A percentile compares a stretch with the other conserved stretches of the same genome.
phyloP scores from a whole-genome alignment of 1,140 invertebrate genomes.

The Onthophagus taurus region DNA sequence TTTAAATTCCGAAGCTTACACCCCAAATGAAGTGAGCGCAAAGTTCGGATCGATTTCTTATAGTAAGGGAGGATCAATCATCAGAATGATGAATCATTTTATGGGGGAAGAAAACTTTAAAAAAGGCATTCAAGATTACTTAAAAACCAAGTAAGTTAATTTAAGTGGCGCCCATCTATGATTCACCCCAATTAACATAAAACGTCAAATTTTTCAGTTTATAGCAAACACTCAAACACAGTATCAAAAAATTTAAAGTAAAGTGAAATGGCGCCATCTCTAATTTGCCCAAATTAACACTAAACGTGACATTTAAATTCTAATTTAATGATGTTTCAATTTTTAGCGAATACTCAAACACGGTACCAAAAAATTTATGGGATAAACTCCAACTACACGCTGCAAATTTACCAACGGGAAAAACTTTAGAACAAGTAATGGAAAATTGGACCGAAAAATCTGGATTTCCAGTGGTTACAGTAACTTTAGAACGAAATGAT shows the following conservation, averaged over 20 bases:
- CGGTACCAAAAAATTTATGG: conserved; percentile 42
- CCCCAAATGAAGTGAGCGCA: conserved; percentile 29
- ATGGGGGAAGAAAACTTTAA: conserved; percentile 53
- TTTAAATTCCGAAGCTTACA: conserved; percentile 30
- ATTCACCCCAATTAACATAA: no score
- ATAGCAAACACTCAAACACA: no score
- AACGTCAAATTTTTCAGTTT: no score
- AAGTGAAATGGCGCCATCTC: conserved; percentile 6
- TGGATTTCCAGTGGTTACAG: conserved; percentile 61
- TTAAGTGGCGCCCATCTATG: no score
- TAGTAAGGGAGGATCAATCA: conserved; percentile 43
- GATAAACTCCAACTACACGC: conserved; percentile 17
- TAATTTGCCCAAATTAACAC: conserved; percentile 27
- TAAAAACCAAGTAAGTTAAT: conserved; percentile 41
- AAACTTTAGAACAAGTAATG: conserved; percentile 40
- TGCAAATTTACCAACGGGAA: background rate
- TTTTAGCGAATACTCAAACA: conserved; percentile 43
- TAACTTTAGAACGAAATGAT: conserved; percentile 40
- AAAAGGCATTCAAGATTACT: conserved; percentile 47
- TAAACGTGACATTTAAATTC: conserved; percentile 1
- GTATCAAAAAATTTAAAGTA: conserved; percentile 9
- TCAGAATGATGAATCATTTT: conserved; percentile 58
- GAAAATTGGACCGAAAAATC: conserved; percentile 63
- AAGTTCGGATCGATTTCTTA: conserved; percentile 52
- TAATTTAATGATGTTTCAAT: conserved; percentile 13